Percentiles rank a stretch among this genome's conserved stretches.
These are phyloP conservation scores for Sprattus sprattus DNA, from an alignment of 2,113 vertebrate genomes.

Conservation along the genomic window DNA sequence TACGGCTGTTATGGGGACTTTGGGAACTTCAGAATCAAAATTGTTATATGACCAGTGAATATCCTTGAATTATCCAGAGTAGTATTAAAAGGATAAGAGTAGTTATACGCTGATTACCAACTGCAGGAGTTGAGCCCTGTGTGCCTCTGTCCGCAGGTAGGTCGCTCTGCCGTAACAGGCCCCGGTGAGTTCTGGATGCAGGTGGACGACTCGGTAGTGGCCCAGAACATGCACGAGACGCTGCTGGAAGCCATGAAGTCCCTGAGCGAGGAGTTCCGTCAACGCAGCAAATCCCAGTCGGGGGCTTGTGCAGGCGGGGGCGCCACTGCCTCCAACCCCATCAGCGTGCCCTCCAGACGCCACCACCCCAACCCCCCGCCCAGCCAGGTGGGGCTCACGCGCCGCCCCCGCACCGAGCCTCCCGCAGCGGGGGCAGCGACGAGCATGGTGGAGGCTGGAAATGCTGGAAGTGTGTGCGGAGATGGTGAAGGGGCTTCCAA, in stretches of 20 bases:
- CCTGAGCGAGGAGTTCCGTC: slow-evolving; percentile 79
- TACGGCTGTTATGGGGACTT: not conserved
- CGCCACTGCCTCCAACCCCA: slow-evolving; percentile 77
- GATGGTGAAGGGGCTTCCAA: slow-evolving; percentile 48
- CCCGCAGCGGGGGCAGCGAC: slow-evolving; percentile 39
- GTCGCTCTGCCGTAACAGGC: slow-evolving; percentile 75
- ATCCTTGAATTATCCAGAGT: too few species aligned
- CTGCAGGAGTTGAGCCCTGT: not conserved
- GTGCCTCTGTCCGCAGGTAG: slow-evolving; percentile 55
- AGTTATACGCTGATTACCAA: too few species aligned
- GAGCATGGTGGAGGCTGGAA: not conserved
- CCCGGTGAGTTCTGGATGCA: slow-evolving; percentile 85
- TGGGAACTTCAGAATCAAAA: not conserved
- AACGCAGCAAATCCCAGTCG: slow-evolving; percentile 77
- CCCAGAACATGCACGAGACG: slow-evolving; percentile 83
- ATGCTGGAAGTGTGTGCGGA: slow-evolving; percentile 26
- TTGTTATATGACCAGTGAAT: too few species aligned
- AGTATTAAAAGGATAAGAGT: too few species aligned
- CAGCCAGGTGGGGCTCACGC: slow-evolving; percentile 70
- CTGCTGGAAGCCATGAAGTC: slow-evolving; percentile 80
- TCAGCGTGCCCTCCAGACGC: slow-evolving; percentile 68
- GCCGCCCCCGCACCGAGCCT: slow-evolving; percentile 71
- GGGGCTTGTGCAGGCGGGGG: slow-evolving; percentile 69
- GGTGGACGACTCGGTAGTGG: slow-evolving; percentile 77
- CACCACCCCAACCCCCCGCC: slow-evolving; percentile 67